These are phyloP conservation scores for Drosophila kanapiae DNA, from an alignment of 1,140 invertebrate species.

Conservation along the genomic window DNA sequence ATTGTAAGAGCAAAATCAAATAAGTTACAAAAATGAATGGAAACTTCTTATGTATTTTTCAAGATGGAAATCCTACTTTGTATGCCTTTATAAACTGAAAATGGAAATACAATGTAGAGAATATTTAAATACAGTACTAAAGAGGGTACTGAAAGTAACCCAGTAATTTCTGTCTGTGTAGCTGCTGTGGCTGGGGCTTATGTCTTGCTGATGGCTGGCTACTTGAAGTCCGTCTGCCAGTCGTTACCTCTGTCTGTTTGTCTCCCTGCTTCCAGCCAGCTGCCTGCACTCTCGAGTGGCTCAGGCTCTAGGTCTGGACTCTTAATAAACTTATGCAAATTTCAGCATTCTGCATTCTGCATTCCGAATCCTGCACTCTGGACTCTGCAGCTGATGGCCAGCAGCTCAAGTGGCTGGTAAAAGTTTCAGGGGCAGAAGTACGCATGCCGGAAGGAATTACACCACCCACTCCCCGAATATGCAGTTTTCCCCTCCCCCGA, in stretches of 20 bases:
- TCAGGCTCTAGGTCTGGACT: conserved; percentile 21
- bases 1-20: too few species aligned
- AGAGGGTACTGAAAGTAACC: too few species aligned
- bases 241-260: conserved; percentile 17
- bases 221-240: conserved; percentile 45
- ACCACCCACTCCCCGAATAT: not conserved
- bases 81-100: too few species aligned
- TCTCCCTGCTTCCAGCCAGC: conserved; percentile 23
- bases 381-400: conserved; percentile 25
- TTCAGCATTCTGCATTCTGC: conserved; percentile 53
- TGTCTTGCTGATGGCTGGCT: conserved; percentile 44
- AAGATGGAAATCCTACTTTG: too few species aligned
- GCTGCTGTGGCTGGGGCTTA: conserved; percentile 31
- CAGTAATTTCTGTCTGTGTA: conserved; percentile 7
- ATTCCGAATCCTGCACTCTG: conserved; percentile 41
- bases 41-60: too few species aligned
- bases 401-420: conserved; percentile 53
- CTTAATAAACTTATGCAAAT: conserved; percentile 80
- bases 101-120: too few species aligned
- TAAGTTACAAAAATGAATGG: too few species aligned
- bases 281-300: conserved; percentile 61
- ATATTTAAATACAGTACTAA: too few species aligned
- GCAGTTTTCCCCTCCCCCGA: not conserved
- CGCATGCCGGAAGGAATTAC: conserved; percentile 26
- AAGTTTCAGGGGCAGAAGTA: conserved; percentile 45